These are phyloP conservation scores for Eupithecia subfuscata DNA, from an alignment of 2,888 invertebrate genomes.

Conservation along the genomic window DNA sequence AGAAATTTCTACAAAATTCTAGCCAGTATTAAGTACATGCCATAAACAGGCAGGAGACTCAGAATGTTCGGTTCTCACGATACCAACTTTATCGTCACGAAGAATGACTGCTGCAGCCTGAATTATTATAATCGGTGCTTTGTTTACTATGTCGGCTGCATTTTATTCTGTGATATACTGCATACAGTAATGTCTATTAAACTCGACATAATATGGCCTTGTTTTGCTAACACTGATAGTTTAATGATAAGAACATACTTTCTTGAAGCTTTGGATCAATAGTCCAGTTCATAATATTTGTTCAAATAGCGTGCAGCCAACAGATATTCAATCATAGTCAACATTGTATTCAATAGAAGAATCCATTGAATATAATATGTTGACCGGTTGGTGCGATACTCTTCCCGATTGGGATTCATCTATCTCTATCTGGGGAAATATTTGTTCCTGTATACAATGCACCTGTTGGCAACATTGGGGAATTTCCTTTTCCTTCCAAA, in stretches of 20 bases:
- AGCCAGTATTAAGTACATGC: neutral
- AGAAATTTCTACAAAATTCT: neutral
- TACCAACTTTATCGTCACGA: conserved; percentile 8
- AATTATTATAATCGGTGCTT: neutral
- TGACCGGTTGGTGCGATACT: too few relatives aligned
- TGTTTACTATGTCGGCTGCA: conserved; percentile 3
- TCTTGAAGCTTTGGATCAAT: conserved; percentile 2
- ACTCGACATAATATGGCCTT: conserved; percentile 7
- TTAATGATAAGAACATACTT: neutral
- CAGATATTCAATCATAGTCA: neutral
- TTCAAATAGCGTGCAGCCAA: neutral
- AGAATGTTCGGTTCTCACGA: conserved; percentile 15
- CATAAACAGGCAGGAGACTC: neutral
- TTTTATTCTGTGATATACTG: neutral
- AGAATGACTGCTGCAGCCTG: neutral
- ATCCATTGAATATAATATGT: too few relatives aligned
- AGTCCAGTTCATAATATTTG: neutral
- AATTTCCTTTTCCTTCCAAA: conserved; percentile 14
- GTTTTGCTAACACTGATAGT: conserved; percentile 9
- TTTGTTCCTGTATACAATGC: neutral
- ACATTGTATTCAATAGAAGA: neutral
- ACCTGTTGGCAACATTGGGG: conserved; percentile 11
- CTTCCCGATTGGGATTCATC: neutral
- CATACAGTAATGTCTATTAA: conserved; percentile 5
- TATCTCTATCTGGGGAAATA: too few relatives aligned